Percentiles rank a stretch among this genome's conserved stretches.
These are phyloP conservation scores for Pangasianodon gigas DNA, from an alignment of 2,113 vertebrate genomes.

Conservation along the genomic window DNA sequence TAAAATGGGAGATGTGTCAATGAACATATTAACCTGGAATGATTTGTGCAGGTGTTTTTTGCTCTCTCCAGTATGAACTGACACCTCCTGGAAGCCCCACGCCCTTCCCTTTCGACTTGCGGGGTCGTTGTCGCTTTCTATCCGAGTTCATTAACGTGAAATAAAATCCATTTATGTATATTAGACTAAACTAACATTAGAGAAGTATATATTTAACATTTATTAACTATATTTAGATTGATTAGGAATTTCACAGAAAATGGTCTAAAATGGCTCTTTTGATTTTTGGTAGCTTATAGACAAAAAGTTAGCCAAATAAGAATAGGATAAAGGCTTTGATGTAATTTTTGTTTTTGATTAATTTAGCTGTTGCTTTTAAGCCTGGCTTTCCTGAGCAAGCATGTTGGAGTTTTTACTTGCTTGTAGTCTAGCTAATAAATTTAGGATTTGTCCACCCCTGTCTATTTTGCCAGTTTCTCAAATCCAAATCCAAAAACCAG, in stretches of 20 bases:
- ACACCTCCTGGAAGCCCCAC: background rate
- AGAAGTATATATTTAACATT: no score
- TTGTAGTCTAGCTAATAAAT: background rate
- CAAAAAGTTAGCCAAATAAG: background rate
- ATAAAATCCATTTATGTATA: background rate
- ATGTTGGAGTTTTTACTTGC: background rate
- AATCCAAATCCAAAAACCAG: no score
- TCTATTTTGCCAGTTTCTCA: no score
- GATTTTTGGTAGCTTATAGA: background rate
- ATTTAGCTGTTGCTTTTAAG: background rate
- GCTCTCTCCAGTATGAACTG: background rate
- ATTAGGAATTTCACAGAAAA: no score
- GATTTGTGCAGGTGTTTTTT: background rate
- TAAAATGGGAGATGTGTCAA: background rate
- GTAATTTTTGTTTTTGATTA: background rate
- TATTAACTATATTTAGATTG: no score
- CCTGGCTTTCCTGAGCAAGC: no score
- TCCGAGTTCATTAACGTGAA: background rate
- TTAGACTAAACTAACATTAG: no score
- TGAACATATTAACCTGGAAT: background rate
- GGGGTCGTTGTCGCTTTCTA: background rate
- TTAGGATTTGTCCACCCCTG: no score
- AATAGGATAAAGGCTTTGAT: background rate
- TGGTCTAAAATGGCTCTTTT: no score
- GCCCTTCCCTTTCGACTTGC: background rate